Evolutionary conservation across 2,888 invertebrate genomes (phyloP), one percentile per base, ranked within the genome.

Genomic region (Drosophila crucigera): DNA sequence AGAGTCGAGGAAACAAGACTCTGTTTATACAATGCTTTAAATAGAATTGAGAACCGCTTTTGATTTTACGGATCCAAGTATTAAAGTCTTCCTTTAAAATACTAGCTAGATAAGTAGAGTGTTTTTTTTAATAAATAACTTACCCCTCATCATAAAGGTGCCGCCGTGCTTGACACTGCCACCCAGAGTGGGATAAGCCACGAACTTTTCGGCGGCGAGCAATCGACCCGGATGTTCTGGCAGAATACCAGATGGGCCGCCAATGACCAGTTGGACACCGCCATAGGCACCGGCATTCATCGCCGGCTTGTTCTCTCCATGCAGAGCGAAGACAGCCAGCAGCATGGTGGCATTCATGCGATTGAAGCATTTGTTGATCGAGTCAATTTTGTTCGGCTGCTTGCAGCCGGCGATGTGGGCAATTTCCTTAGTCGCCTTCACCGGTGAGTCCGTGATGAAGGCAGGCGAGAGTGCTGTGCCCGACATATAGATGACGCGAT

Each of bases 401-500:
- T 90, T 92, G 79, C 94, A 94, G 30, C 93, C 93, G 11, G 92
- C 92, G 28, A 91, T 79, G 41, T 83, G 81, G 0, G 92, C 94
- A 56, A 94, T 93, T 28, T 92, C 92, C 66, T 82, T 91, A 3
- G 93, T 92, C 19, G 92, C 91, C 2, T 80, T 63, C 43, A 92
- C 65, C 0, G 94, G 94, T 25, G 93, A 84, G 16, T 91, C 90
- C 66, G 95, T 94, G 25, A 94, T 92, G 25, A 94, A 94, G 89
- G 94, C 94, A 1, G 94, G 94, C 55, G 94, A 94, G 3, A 94
- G 78, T 0, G 94, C 93, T 11, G 94, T 94, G 2, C 94, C 95
- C 58, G 95, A 95, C 78, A 94, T 94, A 31, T 94, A 92, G 75
- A 95, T 95, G 14, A 94, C 94, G 33, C 93, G 92, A 66, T 94